phyloP scores from a whole-genome alignment of 2,113 vertebrate species.

The Azemiops feae region DNA sequence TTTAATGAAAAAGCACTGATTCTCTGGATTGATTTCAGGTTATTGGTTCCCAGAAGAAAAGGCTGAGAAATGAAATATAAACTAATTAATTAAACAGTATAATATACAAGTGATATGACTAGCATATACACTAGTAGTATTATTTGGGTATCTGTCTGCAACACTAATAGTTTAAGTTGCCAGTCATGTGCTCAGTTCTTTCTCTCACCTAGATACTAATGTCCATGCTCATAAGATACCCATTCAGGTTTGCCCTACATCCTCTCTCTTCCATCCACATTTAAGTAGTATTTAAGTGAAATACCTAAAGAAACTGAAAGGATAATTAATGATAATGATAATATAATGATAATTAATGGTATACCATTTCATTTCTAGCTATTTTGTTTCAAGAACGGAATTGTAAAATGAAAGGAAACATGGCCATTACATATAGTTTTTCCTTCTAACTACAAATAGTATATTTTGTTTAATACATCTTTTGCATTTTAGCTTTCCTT shows the following conservation, averaged over 20 bases:
- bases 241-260: not conserved
- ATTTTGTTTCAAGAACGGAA: not conserved
- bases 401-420: not conserved
- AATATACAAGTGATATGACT: not conserved
- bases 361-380: not conserved
- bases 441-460: not conserved
- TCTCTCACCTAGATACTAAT: not conserved
- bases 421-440: not conserved
- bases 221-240: not conserved
- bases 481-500: not conserved
- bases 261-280: not conserved
- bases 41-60: not conserved
- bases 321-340: not conserved
- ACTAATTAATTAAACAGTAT: not conserved
- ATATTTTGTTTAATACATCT: not conserved
- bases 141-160: not conserved
- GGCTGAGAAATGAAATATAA: not conserved
- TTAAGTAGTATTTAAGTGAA: not conserved
- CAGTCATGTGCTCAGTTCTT: too few species aligned
- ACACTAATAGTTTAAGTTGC: not conserved
- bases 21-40: not conserved
- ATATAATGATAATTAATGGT: not conserved
- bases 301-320: not conserved
- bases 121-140: not conserved
- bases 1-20: not conserved